A percentile compares a stretch with the other conserved stretches of the same genome.
Evolutionary conservation across 1,140 invertebrate species (phyloP).

Genomic region (Paralvinella palmiformis): DNA sequence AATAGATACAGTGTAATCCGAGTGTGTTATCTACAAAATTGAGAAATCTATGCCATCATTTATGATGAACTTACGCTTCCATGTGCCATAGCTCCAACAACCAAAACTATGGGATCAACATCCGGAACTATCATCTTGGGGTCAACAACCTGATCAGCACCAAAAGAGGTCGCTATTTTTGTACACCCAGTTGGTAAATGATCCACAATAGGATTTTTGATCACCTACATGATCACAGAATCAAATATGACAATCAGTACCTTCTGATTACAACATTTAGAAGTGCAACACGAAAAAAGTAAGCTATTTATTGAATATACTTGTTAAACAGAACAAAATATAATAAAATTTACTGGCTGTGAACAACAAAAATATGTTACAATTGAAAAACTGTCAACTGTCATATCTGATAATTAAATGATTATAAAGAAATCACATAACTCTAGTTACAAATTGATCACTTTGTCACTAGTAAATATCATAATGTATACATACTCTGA

Average conservation of each 20-base stretch:
- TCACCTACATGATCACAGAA: slow-evolving; percentile 57
- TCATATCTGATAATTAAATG: too few species aligned
- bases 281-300: too few species aligned
- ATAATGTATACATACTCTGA: neutral
- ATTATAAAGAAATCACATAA: too few species aligned
- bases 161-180: slow-evolving; percentile 88
- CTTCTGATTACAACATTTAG: too few species aligned
- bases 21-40: neutral
- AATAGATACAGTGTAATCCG: neutral
- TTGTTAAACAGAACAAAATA: too few species aligned
- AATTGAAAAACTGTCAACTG: too few species aligned
- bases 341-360: too few species aligned
- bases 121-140: slow-evolving; percentile 73
- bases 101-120: slow-evolving; percentile 75
- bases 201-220: slow-evolving; percentile 92
- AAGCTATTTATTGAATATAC: too few species aligned
- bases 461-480: too few species aligned
- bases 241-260: too few species aligned
- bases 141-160: slow-evolving; percentile 69
- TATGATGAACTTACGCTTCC: slow-evolving; percentile 63
- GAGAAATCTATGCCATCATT: neutral
- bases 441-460: too few species aligned
- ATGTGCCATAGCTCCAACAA: slow-evolving; percentile 96
- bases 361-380: too few species aligned
- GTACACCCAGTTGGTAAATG: slow-evolving; percentile 92